phyloP scores from a whole-genome alignment of 2,113 vertebrate species.

The Burhinus bistriatus region DNA sequence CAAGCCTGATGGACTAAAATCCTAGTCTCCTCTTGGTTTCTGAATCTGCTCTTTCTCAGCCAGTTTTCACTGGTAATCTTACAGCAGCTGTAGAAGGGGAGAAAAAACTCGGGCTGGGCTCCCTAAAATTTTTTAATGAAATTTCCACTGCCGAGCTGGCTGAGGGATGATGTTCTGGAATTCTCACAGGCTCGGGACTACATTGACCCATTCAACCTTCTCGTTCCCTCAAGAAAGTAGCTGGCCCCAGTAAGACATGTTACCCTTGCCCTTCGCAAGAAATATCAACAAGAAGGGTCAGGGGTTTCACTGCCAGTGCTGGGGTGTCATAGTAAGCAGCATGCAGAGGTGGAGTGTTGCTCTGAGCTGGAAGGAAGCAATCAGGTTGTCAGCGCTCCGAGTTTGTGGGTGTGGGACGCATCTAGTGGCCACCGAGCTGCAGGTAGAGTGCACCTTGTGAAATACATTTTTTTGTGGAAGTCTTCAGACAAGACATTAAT shows the following conservation, averaged over 20 bases:
- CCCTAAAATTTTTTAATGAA: background rate
- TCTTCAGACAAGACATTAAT: background rate
- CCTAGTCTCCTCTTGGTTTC: background rate
- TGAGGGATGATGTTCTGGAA: background rate
- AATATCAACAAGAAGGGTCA: background rate
- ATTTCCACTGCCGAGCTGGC: background rate
- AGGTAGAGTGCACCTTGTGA: background rate
- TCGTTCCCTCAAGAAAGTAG: background rate
- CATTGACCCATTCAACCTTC: background rate
- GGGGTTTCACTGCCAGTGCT: background rate
- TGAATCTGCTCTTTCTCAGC: background rate
- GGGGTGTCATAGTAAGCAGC: accelerated
- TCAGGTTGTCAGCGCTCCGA: accelerated
- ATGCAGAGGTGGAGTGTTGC: background rate
- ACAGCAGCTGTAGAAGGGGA: background rate
- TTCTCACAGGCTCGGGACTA: background rate
- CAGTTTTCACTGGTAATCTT: background rate
- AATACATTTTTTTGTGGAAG: background rate
- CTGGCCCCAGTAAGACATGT: accelerated
- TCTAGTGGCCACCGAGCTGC: background rate
- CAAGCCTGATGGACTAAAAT: background rate
- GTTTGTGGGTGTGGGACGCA: background rate
- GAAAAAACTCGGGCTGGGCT: background rate
- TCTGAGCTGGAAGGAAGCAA: background rate
- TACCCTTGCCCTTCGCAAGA: background rate